Conservation (phyloP, 2,888 invertebrate genomes). For the Synergus gifuensis region DNA sequence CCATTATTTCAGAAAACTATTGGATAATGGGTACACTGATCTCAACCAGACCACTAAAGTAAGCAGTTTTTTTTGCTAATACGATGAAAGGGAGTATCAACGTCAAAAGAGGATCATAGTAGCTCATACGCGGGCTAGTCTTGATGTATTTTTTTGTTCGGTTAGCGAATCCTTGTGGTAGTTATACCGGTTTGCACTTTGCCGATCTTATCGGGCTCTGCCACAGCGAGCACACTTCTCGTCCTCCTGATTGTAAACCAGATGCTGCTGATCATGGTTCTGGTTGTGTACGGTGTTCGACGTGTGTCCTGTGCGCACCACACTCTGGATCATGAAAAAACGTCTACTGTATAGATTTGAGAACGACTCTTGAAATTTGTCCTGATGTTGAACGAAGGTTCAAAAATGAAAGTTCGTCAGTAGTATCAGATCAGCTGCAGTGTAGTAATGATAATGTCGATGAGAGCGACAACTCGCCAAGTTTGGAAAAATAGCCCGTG, state of each 20-base stretch:
- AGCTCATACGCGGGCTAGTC: background rate
- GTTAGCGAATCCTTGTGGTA: constrained; percentile 39
- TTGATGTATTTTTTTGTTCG: constrained; percentile 15
- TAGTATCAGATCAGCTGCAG: too few species aligned
- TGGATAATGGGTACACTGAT: background rate
- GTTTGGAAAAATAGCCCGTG: constrained; percentile 62
- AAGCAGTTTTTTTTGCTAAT: background rate
- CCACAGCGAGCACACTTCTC: constrained; percentile 30
- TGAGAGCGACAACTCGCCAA: constrained; percentile 56
- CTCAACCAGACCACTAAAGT: background rate
- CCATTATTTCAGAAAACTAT: background rate
- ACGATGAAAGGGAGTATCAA: background rate
- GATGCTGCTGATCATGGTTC: constrained; percentile 42
- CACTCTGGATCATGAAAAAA: background rate
- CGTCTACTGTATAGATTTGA: background rate
- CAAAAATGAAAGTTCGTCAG: too few species aligned
- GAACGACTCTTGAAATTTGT: background rate
- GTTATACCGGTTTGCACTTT: constrained; percentile 43
- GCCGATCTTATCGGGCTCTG: constrained; percentile 40
- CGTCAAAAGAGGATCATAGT: constrained; percentile 3
- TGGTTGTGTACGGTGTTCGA: constrained; percentile 46
- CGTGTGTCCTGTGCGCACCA: background rate
- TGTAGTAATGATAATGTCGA: constrained; percentile 57
- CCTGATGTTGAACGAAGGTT: too few species aligned
- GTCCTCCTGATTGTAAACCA: constrained; percentile 42